Evolutionary conservation across 2,797 vertebrate genomes (phyloP), one percentile per base, ranked within the genome.

Genomic region (Vespertilio murinus): DNA sequence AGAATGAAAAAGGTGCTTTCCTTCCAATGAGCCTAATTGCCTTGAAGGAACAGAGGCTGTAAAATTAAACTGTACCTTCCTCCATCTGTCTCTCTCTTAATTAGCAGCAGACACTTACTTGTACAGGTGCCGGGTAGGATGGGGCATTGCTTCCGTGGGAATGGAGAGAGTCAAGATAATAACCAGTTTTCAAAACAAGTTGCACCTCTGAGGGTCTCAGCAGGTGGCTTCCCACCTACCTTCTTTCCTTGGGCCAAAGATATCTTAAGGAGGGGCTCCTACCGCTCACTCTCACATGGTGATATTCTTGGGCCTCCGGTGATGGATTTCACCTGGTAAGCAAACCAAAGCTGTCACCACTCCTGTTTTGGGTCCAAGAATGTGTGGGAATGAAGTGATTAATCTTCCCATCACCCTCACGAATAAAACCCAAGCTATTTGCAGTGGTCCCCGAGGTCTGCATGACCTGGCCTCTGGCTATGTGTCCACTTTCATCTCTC

Each of bases 1-100:
- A 59, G 56, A 84, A 94, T 94, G 73, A 94, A 97, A 96, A 96
- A 94, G 91, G 70, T 96, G 67, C 90, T 96, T 96, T 91, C 35
- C 88, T 96, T 97, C 91, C 9, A 22, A 6, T 91, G 77, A 96
- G 71, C 78, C 97, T 97, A 95, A 98, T 97, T 97, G 82, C 93
- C 94, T 94, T 95, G 93, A 97, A 97, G 91, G 94, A 96, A 64
- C 90, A 74, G 80, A 67, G 92, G 81, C 94, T 92, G 69, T 96
- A 97, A 97, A 83, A 97, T 82, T 95, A 96, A 81, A 74, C 56
- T 94, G 77, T 83, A 90, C 75, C 93, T 85, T 73, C 35, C 92
- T 97, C 96, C 94, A 96, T 96, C 96, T 97, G 79, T 96, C 96
- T 97, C 79, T 94, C 56, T 93, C 86, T 91, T 91, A 97, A 97